Percentiles rank a stretch among this genome's conserved stretches.
These are phyloP conservation scores for Numenius arquata DNA, from an alignment of 2,113 vertebrate genomes.

Conservation along the genomic window DNA sequence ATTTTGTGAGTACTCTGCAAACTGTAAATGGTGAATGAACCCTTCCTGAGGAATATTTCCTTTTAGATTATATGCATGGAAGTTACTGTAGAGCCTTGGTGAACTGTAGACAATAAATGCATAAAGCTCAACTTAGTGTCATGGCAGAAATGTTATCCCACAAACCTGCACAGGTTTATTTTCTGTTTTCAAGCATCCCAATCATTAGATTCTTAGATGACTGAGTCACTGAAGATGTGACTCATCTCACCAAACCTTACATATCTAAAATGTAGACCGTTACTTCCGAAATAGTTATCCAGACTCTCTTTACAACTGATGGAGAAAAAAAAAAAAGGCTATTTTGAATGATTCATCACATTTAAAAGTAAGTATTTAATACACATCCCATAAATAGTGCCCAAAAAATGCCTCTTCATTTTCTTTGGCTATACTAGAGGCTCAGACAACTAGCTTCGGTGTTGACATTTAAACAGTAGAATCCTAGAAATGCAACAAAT, in stretches of 20 bases:
- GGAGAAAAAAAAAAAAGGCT: rapidly evolving
- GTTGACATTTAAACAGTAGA: background rate
- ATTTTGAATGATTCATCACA: background rate
- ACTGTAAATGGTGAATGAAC: background rate
- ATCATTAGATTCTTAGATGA: background rate
- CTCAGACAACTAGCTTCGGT: background rate
- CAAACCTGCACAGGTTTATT: background rate
- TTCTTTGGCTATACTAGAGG: background rate
- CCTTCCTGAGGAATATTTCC: background rate
- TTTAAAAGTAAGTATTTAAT: background rate
- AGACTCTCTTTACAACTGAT: background rate
- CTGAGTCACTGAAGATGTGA: background rate
- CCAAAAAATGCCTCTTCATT: background rate
- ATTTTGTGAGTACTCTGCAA: background rate
- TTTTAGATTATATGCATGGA: background rate
- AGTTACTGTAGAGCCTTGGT: background rate
- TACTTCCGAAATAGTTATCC: background rate
- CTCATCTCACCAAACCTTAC: background rate
- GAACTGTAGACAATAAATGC: background rate
- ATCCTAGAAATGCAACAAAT: background rate
- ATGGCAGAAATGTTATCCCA: background rate
- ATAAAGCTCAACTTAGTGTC: background rate
- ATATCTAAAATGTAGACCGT: background rate
- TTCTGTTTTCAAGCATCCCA: background rate
- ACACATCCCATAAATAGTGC: background rate